A percentile compares a stretch with the other conserved stretches of the same genome.
phyloP scores from a whole-genome alignment of 2,888 invertebrate genomes.

The Archips crataeganus region DNA sequence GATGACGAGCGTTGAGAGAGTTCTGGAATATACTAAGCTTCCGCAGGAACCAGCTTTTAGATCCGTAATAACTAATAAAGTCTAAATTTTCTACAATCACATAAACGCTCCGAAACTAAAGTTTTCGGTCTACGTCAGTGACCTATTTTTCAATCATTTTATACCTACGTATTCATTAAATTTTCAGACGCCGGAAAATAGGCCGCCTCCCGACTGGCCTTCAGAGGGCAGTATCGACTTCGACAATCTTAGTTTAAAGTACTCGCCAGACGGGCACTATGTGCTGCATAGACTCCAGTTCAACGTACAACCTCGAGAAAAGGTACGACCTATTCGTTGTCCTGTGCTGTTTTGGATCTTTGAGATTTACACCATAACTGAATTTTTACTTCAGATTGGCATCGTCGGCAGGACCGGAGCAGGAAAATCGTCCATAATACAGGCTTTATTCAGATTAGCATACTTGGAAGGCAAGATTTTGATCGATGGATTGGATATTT shows the following conservation, averaged over 20 bases:
- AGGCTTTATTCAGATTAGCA: conserved; percentile 88
- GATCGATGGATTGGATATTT: conserved; percentile 89
- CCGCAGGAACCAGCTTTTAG: conserved; percentile 80
- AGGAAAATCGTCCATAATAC: conserved; percentile 89
- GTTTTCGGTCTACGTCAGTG: background rate
- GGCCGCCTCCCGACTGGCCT: conserved; percentile 82
- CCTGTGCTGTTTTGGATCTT: background rate
- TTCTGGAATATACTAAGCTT: conserved; percentile 88
- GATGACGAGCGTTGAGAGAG: conserved; percentile 93
- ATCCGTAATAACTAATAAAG: conserved; percentile 51
- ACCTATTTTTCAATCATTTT: background rate
- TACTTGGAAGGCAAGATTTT: conserved; percentile 88
- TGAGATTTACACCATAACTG: background rate
- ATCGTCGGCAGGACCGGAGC: conserved; percentile 89
- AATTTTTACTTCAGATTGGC: conserved; percentile 77
- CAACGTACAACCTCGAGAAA: conserved; percentile 79
- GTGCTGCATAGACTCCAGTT: conserved; percentile 85
- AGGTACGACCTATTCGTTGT: conserved; percentile 48
- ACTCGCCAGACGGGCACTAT: conserved; percentile 77
- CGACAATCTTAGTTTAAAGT: conserved; percentile 80
- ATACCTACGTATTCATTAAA: too few species aligned
- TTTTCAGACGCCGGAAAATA: conserved; percentile 1
- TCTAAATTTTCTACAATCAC: background rate
- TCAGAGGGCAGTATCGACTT: conserved; percentile 80
- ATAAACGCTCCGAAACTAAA: background rate